Conservation (phyloP, 2,113 vertebrate species). For the Anoura caudifer region DNA sequence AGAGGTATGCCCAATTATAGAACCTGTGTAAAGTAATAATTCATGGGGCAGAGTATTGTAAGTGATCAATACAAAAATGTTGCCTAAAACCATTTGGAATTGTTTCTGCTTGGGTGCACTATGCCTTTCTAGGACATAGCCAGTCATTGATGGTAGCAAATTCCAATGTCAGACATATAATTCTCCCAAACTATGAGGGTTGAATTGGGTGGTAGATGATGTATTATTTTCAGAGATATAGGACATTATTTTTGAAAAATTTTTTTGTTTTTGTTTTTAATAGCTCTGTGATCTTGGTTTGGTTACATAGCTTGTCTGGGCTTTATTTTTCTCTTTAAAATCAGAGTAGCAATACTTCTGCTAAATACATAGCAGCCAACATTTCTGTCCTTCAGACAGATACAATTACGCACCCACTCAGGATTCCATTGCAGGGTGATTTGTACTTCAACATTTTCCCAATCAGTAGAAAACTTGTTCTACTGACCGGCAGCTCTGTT, state of each 20-base stretch:
- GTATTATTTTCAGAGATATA: neutral
- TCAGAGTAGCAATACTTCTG: neutral
- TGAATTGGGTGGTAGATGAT: neutral
- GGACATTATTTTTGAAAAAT: neutral
- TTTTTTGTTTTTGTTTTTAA: neutral
- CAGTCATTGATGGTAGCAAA: neutral
- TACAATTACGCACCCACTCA: neutral
- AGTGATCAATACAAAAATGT: neutral
- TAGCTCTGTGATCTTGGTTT: neutral
- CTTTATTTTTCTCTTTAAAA: neutral
- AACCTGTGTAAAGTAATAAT: neutral
- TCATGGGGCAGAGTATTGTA: neutral
- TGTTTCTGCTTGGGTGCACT: neutral
- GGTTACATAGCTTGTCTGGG: neutral
- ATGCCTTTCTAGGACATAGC: neutral
- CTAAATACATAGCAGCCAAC: neutral
- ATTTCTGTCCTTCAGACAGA: neutral
- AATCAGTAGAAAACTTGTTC: neutral
- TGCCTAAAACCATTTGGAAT: neutral
- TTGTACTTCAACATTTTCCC: neutral
- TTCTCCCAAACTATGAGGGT: neutral
- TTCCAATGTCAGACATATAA: neutral
- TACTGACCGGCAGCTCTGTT: neutral
- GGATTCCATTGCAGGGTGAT: neutral
- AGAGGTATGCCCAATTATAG: neutral